These are phyloP conservation scores for Macaria liturata DNA, from an alignment of 2,888 invertebrate genomes.

Conservation along the genomic window DNA sequence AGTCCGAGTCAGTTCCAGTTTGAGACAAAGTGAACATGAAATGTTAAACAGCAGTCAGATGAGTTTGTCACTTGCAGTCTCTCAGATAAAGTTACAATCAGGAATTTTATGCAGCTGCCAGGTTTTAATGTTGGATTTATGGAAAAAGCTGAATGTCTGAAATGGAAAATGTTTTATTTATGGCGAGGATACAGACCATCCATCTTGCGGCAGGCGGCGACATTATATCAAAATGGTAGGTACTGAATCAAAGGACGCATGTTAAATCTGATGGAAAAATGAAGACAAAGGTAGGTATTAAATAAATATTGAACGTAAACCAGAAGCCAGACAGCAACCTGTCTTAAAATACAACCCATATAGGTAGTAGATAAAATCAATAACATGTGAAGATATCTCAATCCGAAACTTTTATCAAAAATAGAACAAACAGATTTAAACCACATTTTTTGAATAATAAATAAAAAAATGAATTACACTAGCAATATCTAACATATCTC, in stretches of 20 bases:
- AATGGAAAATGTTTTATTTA: constrained; percentile 37
- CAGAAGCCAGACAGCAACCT: no score
- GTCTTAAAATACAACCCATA: no score
- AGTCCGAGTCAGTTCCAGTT: background rate
- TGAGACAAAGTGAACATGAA: constrained; percentile 24
- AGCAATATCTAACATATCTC: no score
- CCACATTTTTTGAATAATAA: no score
- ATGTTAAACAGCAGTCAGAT: constrained; percentile 56
- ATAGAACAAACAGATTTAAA: no score
- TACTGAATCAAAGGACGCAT: constrained; percentile 20
- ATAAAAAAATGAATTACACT: no score
- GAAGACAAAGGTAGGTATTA: constrained; percentile 12
- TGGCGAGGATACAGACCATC: constrained; percentile 23
- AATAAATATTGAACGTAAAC: background rate
- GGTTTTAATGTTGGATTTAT: constrained; percentile 38
- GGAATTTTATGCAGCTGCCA: constrained; percentile 30
- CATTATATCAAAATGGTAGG: constrained; percentile 23
- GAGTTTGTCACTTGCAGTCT: constrained; percentile 46
- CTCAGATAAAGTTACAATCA: constrained; percentile 28
- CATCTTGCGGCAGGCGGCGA: constrained; percentile 22
- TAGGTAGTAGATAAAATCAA: no score
- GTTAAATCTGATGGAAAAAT: constrained; percentile 12
- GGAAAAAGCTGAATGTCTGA: constrained; percentile 33
- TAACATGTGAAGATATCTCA: no score
- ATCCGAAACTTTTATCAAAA: no score